Conservation (phyloP, 2,888 invertebrate genomes). For the Patella caerulea region DNA sequence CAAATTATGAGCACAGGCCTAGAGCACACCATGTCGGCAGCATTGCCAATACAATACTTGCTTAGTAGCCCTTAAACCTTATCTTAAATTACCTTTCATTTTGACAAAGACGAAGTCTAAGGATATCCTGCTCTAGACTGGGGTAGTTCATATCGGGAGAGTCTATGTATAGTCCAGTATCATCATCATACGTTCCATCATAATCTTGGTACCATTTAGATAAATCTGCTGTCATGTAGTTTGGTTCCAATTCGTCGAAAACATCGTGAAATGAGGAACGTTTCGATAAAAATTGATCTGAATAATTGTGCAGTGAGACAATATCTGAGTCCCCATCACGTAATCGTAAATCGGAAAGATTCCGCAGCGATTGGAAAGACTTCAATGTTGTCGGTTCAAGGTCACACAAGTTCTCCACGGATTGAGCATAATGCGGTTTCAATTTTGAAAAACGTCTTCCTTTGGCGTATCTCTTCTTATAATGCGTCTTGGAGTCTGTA, state of each 20-base stretch:
- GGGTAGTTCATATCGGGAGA: too few species aligned
- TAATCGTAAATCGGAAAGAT: not conserved
- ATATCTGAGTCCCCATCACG: not conserved
- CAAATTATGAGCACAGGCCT: too few species aligned
- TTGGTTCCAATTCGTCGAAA: not conserved
- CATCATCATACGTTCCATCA: too few species aligned
- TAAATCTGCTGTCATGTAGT: not conserved
- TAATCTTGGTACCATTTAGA: not conserved
- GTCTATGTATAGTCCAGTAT: too few species aligned
- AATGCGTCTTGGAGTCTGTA: not conserved
- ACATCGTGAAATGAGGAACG: not conserved
- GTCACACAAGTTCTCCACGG: constrained; percentile 15
- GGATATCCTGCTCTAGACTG: too few species aligned
- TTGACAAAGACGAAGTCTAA: too few species aligned
- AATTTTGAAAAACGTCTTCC: not conserved
- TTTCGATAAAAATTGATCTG: not conserved
- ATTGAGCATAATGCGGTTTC: constrained; percentile 8
- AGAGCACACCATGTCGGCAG: too few species aligned
- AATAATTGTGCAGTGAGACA: not conserved
- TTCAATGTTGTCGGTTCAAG: not conserved
- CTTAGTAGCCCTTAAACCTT: too few species aligned
- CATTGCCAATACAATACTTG: too few species aligned
- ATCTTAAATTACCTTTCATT: too few species aligned
- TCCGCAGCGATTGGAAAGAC: not conserved
- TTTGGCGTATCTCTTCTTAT: not conserved